Conservation (phyloP, 2,888 invertebrate genomes). For the Azorinus chamasolen region DNA sequence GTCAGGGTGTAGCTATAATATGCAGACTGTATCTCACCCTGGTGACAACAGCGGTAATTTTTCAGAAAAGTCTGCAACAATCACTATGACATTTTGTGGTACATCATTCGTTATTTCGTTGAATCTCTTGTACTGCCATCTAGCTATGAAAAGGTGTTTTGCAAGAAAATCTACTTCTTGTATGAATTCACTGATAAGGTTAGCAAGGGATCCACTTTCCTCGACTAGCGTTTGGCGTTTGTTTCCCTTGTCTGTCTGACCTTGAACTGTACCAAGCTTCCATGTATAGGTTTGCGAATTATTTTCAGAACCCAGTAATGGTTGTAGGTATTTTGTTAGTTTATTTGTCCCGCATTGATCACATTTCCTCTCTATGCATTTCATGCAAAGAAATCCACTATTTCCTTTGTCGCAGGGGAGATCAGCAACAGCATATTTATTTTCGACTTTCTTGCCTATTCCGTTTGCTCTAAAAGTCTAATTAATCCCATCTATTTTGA, state of each 20-base stretch:
- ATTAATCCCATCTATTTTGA: conserved; percentile 1
- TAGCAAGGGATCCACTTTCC: neutral
- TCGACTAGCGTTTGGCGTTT: conserved; percentile 14
- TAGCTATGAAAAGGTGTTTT: conserved; percentile 14
- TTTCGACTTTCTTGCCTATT: conserved; percentile 7
- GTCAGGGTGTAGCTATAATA: conserved; percentile 17
- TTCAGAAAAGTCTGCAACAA: conserved; percentile 12
- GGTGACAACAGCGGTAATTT: conserved; percentile 17
- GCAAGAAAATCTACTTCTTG: conserved; percentile 12
- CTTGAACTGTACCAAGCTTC: neutral
- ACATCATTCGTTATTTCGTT: neutral
- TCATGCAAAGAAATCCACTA: neutral
- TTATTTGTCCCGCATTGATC: neutral
- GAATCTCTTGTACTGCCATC: conserved; percentile 10
- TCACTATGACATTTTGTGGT: conserved; percentile 4
- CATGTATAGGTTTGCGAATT: conserved; percentile 7
- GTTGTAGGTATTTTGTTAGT: neutral
- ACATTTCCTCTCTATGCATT: conserved; percentile 9
- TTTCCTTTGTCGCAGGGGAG: conserved; percentile 4
- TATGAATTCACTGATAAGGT: neutral
- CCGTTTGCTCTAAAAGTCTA: neutral
- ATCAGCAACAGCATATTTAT: conserved; percentile 1
- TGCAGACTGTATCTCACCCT: conserved; percentile 5
- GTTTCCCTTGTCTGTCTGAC: neutral
- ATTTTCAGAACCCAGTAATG: neutral